Base-by-base conservation (phyloP, 1,140 invertebrate species). In the Pteromalus puparum region DNA sequence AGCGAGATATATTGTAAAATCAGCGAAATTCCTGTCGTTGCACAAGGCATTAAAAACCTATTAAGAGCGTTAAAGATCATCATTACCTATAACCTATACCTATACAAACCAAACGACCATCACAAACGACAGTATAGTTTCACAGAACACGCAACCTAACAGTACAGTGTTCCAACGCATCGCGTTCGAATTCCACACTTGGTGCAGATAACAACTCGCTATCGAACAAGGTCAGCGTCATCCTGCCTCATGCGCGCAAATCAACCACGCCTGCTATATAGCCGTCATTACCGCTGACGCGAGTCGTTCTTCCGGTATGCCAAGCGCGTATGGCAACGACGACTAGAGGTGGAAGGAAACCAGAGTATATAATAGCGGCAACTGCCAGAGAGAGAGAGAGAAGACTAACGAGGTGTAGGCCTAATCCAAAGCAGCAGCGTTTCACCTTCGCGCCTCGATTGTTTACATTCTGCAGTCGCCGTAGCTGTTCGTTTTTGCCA, bases 401-500 rank as follows among this genome's bases (percentile, higher is more conserved):
- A n/a, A n/a, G 46, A 21, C 53, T 61, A 73, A 73, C 72, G 30
- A 42, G 53, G 15, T 61, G 18, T 61, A 21, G 34, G 13, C 28
- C 30, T 38, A 73, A 73, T 9, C 18, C 72, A 34, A 34, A 15
- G 28, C 5, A 72, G 28, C 53, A 18, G 70, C 30, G 21, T 38
- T 73, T 38, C 68, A 28, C 72, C 72, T 30, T 38, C 68, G 46
- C 18, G 53, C 6, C n/a, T 0, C 67, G 42, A 76, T 76, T 76
- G 74, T 76, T 76, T 76, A 76, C 74, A 76, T 48, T 76, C 38
- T 53, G 38, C 42, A 73, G 24, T 7, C 28, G 12, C 13, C 12
- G 72, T 2, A 18, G 21, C 18, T 4, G 18, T 15, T 53, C 48
- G 9, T 53, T 53, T 53, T 53, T 21, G 48, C 72, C 34, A n/a